These are phyloP conservation scores for Desoria tigrina DNA, from an alignment of 2,888 invertebrate genomes.

Conservation along the genomic window DNA sequence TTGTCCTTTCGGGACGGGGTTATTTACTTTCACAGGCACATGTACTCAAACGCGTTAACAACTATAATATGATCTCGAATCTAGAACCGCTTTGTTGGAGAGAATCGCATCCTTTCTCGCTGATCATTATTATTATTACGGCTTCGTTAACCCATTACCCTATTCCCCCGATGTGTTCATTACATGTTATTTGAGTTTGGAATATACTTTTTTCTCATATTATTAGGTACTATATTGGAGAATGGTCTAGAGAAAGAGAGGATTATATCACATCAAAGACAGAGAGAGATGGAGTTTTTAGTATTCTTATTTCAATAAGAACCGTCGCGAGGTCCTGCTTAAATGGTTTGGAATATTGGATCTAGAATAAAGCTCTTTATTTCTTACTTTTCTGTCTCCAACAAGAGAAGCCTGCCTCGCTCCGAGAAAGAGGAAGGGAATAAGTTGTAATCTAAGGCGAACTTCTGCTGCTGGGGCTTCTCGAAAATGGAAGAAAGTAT, in stretches of 20 bases:
- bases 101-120: too few relatives aligned
- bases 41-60: too few relatives aligned
- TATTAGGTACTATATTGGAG: too few relatives aligned
- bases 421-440: neutral
- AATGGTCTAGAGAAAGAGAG: neutral
- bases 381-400: constrained; percentile 13
- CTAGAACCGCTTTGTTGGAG: too few relatives aligned
- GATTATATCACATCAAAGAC: constrained; percentile 2
- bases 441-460: neutral
- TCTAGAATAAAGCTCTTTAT: constrained; percentile 20
- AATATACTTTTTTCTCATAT: too few relatives aligned
- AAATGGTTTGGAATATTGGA: constrained; percentile 28
- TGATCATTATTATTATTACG: too few relatives aligned
- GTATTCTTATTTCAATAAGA: constrained; percentile 14
- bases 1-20: too few relatives aligned
- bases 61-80: too few relatives aligned
- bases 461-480: constrained; percentile 10
- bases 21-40: too few relatives aligned
- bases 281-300: constrained; percentile 12
- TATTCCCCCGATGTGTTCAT: too few relatives aligned
- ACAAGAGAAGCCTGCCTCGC: neutral
- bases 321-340: constrained; percentile 14
- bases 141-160: too few relatives aligned
- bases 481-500: constrained; percentile 20
- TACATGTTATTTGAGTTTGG: too few relatives aligned